A percentile compares a stretch with the other conserved stretches of the same genome.
Conservation (phyloP, 2,797 vertebrate genomes). For the Australoheros facetus region DNA sequence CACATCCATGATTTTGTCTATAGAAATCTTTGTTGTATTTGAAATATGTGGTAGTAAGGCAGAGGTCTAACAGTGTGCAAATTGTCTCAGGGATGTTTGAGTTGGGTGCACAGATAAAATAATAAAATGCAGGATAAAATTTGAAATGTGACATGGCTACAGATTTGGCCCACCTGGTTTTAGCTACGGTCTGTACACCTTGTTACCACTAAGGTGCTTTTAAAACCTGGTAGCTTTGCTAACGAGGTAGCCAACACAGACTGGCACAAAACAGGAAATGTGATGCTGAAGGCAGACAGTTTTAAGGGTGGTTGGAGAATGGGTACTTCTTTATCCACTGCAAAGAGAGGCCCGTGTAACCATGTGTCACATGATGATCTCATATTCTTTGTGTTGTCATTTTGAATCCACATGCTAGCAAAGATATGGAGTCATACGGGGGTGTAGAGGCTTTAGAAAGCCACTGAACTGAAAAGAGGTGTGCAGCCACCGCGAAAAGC, state of each 20-base stretch:
- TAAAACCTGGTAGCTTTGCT: no score
- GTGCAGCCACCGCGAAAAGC: neutral
- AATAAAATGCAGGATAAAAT: neutral
- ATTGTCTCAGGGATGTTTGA: no score
- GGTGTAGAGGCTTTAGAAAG: neutral
- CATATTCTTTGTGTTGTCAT: neutral
- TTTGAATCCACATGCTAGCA: neutral
- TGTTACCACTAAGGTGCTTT: no score
- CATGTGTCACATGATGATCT: neutral
- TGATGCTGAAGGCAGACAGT: neutral
- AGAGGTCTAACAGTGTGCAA: no score
- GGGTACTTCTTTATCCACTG: neutral
- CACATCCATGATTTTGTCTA: no score
- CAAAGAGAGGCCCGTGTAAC: neutral
- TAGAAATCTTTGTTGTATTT: no score
- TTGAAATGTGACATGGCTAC: neutral
- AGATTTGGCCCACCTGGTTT: neutral
- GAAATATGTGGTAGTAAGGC: no score
- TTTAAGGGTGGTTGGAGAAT: neutral
- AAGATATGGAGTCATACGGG: neutral
- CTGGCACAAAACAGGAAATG: neutral
- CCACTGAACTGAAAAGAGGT: neutral
- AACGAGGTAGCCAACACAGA: neutral
- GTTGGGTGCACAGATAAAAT: neutral
- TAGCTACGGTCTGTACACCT: neutral